These are phyloP conservation scores for Spodoptera exigua DNA, from an alignment of 2,888 invertebrate species.

Conservation along the genomic window DNA sequence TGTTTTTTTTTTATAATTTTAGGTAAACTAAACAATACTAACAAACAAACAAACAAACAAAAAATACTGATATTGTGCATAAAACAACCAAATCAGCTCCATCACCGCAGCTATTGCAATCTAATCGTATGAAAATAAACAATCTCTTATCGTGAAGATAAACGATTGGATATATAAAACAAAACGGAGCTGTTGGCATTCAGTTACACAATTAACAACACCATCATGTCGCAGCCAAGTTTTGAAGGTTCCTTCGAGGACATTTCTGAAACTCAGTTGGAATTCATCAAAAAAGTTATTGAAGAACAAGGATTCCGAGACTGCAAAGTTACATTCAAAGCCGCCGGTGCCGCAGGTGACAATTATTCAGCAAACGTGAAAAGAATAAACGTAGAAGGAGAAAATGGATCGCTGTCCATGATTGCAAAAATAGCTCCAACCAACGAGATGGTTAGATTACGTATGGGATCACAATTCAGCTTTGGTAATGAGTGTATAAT, in stretches of 20 bases:
- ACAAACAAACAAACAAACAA: no score
- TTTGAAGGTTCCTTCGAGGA: conserved; percentile 62
- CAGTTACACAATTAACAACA: neutral
- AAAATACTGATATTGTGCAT: no score
- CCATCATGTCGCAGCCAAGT: conserved; percentile 55
- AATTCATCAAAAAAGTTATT: conserved; percentile 63
- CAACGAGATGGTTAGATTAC: conserved; percentile 46
- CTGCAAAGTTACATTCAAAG: conserved; percentile 56
- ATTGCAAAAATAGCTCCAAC: conserved; percentile 72
- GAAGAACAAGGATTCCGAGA: conserved; percentile 59
- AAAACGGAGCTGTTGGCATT: no score
- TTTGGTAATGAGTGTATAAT: conserved; percentile 68
- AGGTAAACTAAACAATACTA: no score
- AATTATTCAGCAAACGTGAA: conserved; percentile 64
- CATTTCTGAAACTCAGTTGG: conserved; percentile 60
- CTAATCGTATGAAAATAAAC: no score
- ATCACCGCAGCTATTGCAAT: no score
- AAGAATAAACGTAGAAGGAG: conserved; percentile 57
- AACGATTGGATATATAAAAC: no score
- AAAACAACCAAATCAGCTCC: no score
- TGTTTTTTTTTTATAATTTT: no score
- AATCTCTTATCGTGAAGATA: no score
- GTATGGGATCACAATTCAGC: conserved; percentile 40
- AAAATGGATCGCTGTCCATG: conserved; percentile 58
- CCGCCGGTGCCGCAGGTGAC: conserved; percentile 65